phyloP scores from a whole-genome alignment of 2,888 invertebrate species.

The Timandra comae region DNA sequence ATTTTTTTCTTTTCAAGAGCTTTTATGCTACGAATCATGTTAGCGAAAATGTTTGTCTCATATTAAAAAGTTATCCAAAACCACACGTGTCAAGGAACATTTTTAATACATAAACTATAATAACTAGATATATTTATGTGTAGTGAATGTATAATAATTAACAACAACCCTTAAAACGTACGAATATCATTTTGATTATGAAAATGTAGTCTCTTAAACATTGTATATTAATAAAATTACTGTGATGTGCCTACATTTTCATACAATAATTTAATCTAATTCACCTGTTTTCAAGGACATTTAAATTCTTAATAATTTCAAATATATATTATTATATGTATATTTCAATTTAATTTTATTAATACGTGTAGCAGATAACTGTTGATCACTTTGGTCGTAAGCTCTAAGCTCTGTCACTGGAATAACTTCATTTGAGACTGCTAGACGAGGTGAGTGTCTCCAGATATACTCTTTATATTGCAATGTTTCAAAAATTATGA shows the following conservation, averaged over 20 bases:
- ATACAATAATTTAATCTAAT: slow-evolving; percentile 40
- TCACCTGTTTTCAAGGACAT: slow-evolving; percentile 53
- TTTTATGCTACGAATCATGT: no score
- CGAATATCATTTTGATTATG: slow-evolving; percentile 40
- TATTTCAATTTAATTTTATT: slow-evolving; percentile 10
- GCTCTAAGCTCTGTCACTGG: slow-evolving; percentile 37
- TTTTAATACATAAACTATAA: slow-evolving; percentile 49
- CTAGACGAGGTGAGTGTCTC: no score
- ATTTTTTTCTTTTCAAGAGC: no score
- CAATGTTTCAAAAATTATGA: no score
- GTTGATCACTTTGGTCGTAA: slow-evolving; percentile 34
- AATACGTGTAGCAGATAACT: slow-evolving; percentile 26
- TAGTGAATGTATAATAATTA: slow-evolving; percentile 43
- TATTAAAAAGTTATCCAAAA: no score
- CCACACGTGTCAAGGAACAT: slow-evolving; percentile 41
- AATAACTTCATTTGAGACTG: slow-evolving; percentile 6
- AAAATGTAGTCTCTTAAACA: slow-evolving; percentile 37
- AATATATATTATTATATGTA: slow-evolving; percentile 20
- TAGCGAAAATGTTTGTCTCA: no score
- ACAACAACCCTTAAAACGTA: slow-evolving; percentile 59
- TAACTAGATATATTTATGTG: slow-evolving; percentile 27
- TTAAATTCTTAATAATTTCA: slow-evolving; percentile 25
- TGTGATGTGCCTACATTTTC: slow-evolving; percentile 35
- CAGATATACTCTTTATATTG: no score
- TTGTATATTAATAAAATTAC: slow-evolving; percentile 36